Evolutionary conservation across 1,140 invertebrate genomes (phyloP), one percentile per base, ranked within the genome.

Genomic region (Calliphora vicina): DNA sequence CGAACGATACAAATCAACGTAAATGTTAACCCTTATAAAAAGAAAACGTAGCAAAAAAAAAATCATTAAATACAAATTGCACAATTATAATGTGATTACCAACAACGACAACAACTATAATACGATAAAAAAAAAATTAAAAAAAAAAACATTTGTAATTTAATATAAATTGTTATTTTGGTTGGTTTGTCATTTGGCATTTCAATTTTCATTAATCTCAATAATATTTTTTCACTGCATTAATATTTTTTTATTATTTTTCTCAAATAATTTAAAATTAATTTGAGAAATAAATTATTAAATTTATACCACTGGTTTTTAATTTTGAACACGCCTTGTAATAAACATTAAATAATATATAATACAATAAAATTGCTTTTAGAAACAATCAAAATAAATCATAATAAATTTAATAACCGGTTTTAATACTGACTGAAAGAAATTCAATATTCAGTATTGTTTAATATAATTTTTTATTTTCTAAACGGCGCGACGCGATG

Each of bases 161-260:
- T 23, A 67, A 67, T 67, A 67, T 67, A 23, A 67, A 67, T 67
- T 23, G 61, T 67, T 67, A n/a, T 20, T 67, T 67, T 67, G 8
- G 50, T 57, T n/a, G 50, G n/a, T 67, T 67, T 67, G 61, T 67
- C 61, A 57, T 13, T n/a, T 57, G 61, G 61, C 61, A 67, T 67
- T 67, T 67, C n/a, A 10, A 67, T 67, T 23, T 67, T 57, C 35
- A 35, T 35, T 35, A 35, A 35, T 35, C 35, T 35, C 35, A 1
- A 35, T 35, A 35, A n/a, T 50, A 50, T n/a, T 43, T 43, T 6
- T 43, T 43, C 12, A 43, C 42, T 43, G 42, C 45, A 17, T 15
- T n/a, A n/a, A 43, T 43, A 43, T n/a, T 50, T 50, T 45, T 12
- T 45, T 50, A 4, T 50, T 50, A n/a, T 12, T 50, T 0, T 50